Percentiles rank a stretch among this genome's conserved stretches.
Evolutionary conservation across 2,797 vertebrate genomes (phyloP).

Genomic region (Oreochromis grahami): DNA sequence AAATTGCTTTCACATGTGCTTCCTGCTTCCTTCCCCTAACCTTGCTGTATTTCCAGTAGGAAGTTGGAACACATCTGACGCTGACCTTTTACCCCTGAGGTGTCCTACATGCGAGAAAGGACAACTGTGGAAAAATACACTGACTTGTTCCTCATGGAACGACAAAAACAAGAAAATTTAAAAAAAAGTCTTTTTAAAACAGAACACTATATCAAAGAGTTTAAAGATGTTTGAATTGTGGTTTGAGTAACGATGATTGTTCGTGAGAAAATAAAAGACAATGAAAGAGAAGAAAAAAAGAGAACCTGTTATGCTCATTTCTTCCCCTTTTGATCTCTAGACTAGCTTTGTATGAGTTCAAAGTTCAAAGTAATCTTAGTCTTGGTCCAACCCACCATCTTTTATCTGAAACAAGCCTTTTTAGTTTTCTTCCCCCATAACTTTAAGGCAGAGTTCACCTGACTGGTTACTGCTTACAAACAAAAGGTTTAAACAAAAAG

Average conservation of each 20-base stretch:
- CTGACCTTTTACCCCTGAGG: background rate
- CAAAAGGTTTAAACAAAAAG: background rate
- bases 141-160: background rate
- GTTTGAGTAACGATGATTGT: background rate
- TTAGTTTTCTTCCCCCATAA: background rate
- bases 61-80: background rate
- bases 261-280: background rate
- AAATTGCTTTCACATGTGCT: background rate
- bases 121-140: background rate
- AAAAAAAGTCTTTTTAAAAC: background rate
- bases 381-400: background rate
- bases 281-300: background rate
- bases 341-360: background rate
- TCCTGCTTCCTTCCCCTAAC: background rate
- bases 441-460: background rate
- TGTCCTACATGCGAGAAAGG: background rate
- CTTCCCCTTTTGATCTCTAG: accelerated
- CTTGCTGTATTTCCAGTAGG: background rate
- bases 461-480: background rate
- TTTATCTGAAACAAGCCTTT: background rate
- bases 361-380: background rate
- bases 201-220: background rate
- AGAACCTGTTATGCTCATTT: background rate
- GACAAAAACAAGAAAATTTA: accelerated
- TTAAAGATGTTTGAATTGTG: background rate